Base-by-base conservation (phyloP, 1,140 invertebrate species). In the Grapholita molesta region DNA sequence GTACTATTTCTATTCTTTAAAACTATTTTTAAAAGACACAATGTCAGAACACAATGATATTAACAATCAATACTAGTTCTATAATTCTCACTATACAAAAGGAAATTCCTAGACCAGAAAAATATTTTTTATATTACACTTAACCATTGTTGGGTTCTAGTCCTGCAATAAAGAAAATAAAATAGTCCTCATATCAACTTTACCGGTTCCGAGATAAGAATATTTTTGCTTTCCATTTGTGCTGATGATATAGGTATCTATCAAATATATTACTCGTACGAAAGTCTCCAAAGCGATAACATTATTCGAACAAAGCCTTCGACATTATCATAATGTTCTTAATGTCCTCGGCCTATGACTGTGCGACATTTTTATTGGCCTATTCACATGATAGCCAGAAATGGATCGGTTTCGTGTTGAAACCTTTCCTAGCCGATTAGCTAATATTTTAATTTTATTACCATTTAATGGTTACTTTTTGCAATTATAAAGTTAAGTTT, bases 241-340 rank as follows among this genome's bases (percentile, higher is more conserved):
- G 18, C 8, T 8, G 15, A 8, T 48, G 42, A 48, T 21, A 30
- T 61, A 32, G 24, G 55, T 61, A 28, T 61, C n/a, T 61, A 61
- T 30, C 28, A 32, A 32, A 61, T 61, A 61, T 61, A 61, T 61
- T 61, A 11, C 24, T 15, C 55, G 24, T 28, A 9, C 53, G 21
- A 3, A 61, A 61, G 55, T 61, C 55, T 18, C 25, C 53, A 28
- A 61, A 57, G 53, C 55, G 12, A 61, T 61, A 61, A 61, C 25
- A 28, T 61, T 28, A 61, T 32, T 25, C 25, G 11, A 28, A 28
- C 55, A 61, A 61, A 61, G 55, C 55, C 55, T n/a, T 15, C 55
- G 25, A 61, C 55, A 61, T 61, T 61, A 61, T 61, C 55, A 61
- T 61, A 61, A 61, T 61, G 55, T 61, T 61, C 55, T 61, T 61